These are phyloP conservation scores for Diorhabda elongata DNA, from an alignment of 1,140 invertebrate genomes.

Conservation along the genomic window DNA sequence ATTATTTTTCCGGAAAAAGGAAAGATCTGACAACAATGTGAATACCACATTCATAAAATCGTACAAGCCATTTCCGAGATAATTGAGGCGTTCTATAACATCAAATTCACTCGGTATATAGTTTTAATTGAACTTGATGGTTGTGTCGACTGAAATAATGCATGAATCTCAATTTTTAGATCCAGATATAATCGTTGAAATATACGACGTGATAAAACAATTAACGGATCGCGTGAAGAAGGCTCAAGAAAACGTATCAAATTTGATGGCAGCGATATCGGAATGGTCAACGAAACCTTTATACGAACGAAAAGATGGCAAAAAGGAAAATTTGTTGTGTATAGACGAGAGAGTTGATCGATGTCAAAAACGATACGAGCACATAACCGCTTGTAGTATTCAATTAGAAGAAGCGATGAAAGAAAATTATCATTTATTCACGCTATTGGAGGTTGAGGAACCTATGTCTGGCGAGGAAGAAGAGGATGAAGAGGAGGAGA, in stretches of 20 bases:
- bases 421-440: conserved; percentile 58
- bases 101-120: too few relatives aligned
- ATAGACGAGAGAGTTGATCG: conserved; percentile 56
- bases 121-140: too few relatives aligned
- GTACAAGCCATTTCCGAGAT: too few relatives aligned
- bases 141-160: too few relatives aligned
- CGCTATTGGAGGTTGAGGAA: conserved; percentile 50
- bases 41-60: too few relatives aligned
- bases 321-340: conserved; percentile 56
- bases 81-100: too few relatives aligned
- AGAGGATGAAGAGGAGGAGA: conserved; percentile 13
- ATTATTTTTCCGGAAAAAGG: too few relatives aligned
- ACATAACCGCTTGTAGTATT: conserved; percentile 54
- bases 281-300: conserved; percentile 67
- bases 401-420: conserved; percentile 58
- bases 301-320: conserved; percentile 61
- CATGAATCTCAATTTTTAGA: conserved; percentile 27
- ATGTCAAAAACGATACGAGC: conserved; percentile 52
- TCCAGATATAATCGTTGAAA: conserved; percentile 30
- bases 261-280: conserved; percentile 56
- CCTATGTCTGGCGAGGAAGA: conserved; percentile 16
- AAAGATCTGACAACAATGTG: too few relatives aligned
- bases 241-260: conserved; percentile 62
- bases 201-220: conserved; percentile 48
- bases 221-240: conserved; percentile 62